Evolutionary conservation across 1,140 invertebrate genomes (phyloP), one percentile per base, ranked within the genome.

Genomic region (Samia ricini): DNA sequence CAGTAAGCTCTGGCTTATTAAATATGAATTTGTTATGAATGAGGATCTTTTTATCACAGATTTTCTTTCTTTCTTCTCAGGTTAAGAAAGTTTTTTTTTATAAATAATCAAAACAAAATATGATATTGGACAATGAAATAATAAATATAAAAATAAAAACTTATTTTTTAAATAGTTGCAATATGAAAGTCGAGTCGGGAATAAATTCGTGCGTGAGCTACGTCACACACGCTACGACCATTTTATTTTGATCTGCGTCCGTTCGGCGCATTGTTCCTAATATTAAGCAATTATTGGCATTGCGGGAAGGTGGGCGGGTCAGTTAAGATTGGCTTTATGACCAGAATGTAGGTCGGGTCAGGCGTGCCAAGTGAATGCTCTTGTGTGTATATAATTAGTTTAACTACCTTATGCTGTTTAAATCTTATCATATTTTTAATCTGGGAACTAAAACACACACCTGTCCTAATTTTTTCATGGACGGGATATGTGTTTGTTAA

Each of bases 261-360:
- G 19, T 56, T 4, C 15, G 22, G 3, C 21, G 15, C 12, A 42
- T 15, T 26, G 26, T 26, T 26, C 26, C 26, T 26, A 26, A 36
- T 61, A 48, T 33, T 48, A 49, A 5, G 26, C n/a, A 18, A 21
- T 42, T 49, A 24, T 22, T 56, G 2, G 26, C 12, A 42, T 6
- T 59, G 5, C 12, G 57, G 49, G 42, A 50, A 54, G 61, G 15
- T 6, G 21, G 50, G 58, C 2, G 56, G 61, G 26, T 58, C 58
- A 51, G 3, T 10, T 33, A 50, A 64, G 1, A 49, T 19, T 61
- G 58, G 62, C 57, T 23, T 26, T 56, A 42, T 52, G 12, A 15
- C n/a, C 36, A 50, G 64, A 61, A 68, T 64, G 49, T 68, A 26
- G 66, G 66, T 68, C 62, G 59, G 66, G 66, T 68, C 66, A 68